These are phyloP conservation scores for Lycaon pictus DNA, from an alignment of 2,113 vertebrate species.

Conservation along the genomic window DNA sequence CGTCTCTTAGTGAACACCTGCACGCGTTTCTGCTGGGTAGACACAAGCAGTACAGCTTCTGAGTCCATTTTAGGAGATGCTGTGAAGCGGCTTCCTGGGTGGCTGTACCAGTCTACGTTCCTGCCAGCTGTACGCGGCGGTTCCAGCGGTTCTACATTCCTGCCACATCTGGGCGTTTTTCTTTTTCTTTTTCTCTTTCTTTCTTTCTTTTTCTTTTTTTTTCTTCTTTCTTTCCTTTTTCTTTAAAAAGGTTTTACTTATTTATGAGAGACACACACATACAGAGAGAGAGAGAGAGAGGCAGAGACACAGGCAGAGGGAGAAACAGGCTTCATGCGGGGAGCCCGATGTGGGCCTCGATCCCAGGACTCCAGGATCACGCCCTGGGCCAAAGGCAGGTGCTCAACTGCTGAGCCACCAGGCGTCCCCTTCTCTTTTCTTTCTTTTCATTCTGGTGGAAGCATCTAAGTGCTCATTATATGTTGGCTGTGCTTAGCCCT, in stretches of 20 bases:
- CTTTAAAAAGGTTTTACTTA: too few species aligned
- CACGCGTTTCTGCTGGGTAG: not conserved
- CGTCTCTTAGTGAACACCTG: not conserved
- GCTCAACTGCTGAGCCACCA: too few species aligned
- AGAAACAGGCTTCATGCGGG: too few species aligned
- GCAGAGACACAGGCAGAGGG: too few species aligned
- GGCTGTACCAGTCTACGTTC: not conserved
- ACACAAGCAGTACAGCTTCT: not conserved
- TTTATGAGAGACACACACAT: too few species aligned
- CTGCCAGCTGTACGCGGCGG: accelerated
- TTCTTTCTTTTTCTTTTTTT: not conserved
- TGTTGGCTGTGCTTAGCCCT: not conserved
- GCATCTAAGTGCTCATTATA: not conserved
- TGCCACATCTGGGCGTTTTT: not conserved
- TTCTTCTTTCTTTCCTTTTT: not conserved
- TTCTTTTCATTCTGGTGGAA: not conserved
- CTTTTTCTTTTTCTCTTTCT: not conserved
- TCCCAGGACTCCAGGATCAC: too few species aligned
- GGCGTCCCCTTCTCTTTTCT: not conserved
- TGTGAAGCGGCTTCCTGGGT: not conserved
- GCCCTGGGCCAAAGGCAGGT: too few species aligned
- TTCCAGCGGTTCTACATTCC: not conserved
- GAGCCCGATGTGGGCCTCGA: too few species aligned
- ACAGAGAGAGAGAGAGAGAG: too few species aligned
- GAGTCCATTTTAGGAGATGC: not conserved